Conservation (phyloP, 2,888 invertebrate genomes). For the Branchipolynoe longqiensis region DNA sequence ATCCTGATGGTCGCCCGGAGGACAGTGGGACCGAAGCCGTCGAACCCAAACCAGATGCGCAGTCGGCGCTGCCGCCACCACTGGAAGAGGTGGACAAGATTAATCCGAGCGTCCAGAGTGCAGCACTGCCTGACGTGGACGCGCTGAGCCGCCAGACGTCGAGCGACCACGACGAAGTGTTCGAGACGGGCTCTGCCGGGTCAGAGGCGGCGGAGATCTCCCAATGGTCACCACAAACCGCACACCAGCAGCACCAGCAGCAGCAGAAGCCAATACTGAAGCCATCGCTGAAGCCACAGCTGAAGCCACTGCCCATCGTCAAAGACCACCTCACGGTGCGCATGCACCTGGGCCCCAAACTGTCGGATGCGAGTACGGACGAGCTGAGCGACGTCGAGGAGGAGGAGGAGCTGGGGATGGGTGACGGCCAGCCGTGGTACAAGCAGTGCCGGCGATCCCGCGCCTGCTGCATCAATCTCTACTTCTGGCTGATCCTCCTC, state of each 20-base stretch:
- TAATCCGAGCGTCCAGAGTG: no score
- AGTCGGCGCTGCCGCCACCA: no score
- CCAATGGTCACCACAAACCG: no score
- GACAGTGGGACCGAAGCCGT: no score
- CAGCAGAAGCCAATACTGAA: neutral
- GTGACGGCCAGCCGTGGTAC: slow-evolving; percentile 11
- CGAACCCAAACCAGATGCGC: no score
- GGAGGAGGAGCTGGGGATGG: neutral
- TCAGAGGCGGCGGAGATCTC: no score
- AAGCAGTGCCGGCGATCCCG: slow-evolving; percentile 56
- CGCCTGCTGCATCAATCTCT: slow-evolving; percentile 61
- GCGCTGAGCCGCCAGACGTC: no score
- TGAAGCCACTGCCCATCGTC: slow-evolving; percentile 37
- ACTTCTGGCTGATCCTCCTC: slow-evolving; percentile 63
- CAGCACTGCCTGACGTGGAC: no score
- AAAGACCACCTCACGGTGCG: slow-evolving; percentile 52
- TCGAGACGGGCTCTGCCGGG: no score
- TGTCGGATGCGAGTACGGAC: slow-evolving; percentile 58
- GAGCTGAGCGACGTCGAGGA: slow-evolving; percentile 58
- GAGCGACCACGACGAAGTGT: no score
- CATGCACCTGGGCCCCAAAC: slow-evolving; percentile 40
- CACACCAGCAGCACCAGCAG: neutral
- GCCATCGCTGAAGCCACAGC: neutral
- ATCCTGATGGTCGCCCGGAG: no score
- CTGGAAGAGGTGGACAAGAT: no score